A percentile compares a stretch with the other conserved stretches of the same genome.
Conservation (phyloP, 2,113 vertebrate species). For the Thalassarche chlororhynchos region DNA sequence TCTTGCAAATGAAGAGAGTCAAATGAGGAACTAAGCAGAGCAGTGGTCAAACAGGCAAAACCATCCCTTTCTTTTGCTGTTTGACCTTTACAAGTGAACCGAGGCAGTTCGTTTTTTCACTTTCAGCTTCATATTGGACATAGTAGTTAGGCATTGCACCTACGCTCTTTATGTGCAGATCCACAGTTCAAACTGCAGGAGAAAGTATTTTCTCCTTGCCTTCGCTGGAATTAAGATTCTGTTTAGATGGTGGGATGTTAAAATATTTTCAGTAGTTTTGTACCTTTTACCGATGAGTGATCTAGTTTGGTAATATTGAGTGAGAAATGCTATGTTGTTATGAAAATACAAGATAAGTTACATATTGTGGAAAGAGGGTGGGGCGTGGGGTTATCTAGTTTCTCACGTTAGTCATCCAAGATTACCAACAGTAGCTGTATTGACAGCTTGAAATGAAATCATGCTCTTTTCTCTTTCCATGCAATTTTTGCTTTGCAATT, state of each 20-base stretch:
- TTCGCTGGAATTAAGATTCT: background rate
- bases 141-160: background rate
- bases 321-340: background rate
- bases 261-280: background rate
- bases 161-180: background rate
- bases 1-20: background rate
- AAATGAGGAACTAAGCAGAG: conserved; percentile 15
- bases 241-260: background rate
- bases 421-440: background rate
- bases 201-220: background rate
- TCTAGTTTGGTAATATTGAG: background rate
- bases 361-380: conserved; percentile 35
- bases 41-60: conserved; percentile 10
- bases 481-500: background rate
- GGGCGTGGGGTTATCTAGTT: conserved; percentile 30
- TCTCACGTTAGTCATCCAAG: conserved; percentile 28
- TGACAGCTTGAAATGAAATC: conserved; percentile 30
- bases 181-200: background rate
- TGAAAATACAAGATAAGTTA: background rate
- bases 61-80: background rate
- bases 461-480: background rate
- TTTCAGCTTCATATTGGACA: background rate
- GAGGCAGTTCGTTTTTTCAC: background rate
- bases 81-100: background rate
- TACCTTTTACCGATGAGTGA: background rate